These are phyloP conservation scores for Ianthella basta DNA, from an alignment of 37 sponge, comb jelly and placozoan genomes.

Conservation along the genomic window DNA sequence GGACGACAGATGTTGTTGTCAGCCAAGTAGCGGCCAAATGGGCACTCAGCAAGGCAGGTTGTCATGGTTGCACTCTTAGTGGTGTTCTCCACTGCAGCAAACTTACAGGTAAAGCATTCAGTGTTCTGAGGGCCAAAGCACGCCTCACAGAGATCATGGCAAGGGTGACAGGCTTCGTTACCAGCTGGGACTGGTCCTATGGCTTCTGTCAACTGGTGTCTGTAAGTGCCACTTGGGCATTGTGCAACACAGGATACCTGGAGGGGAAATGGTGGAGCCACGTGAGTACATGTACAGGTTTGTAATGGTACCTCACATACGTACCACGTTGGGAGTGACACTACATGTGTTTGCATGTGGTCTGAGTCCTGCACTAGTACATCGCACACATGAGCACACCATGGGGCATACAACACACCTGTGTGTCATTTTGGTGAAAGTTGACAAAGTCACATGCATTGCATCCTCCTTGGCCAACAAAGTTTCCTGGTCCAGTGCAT, in stretches of 20 bases:
- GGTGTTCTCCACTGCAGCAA: neutral
- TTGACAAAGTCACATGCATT: constrained; percentile 48
- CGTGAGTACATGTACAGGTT: neutral
- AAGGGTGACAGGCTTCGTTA: constrained; percentile 28
- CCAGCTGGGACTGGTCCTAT: constrained; percentile 11
- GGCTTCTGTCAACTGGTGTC: neutral
- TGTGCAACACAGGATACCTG: constrained; percentile 25
- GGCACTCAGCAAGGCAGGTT: neutral
- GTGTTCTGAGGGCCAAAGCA: constrained; percentile 1
- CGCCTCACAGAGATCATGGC: constrained; percentile 22
- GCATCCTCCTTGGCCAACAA: constrained; percentile 56
- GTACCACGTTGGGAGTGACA: neutral
- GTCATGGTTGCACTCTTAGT: neutral
- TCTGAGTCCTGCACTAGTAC: too few species aligned
- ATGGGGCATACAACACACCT: constrained; percentile 32
- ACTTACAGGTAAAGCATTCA: constrained; percentile 31
- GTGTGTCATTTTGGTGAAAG: constrained; percentile 18
- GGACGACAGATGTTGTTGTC: constrained; percentile 10
- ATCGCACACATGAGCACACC: neutral
- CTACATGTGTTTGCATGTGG: neutral
- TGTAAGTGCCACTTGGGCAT: constrained; percentile 36
- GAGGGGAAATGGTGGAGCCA: neutral
- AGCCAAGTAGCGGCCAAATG: neutral
- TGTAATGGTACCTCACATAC: neutral
- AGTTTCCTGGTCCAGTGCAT: constrained; percentile 69